These are phyloP conservation scores for Hypocryptadius cinnamomeus DNA, from an alignment of 2,113 vertebrate genomes.

Conservation along the genomic window DNA sequence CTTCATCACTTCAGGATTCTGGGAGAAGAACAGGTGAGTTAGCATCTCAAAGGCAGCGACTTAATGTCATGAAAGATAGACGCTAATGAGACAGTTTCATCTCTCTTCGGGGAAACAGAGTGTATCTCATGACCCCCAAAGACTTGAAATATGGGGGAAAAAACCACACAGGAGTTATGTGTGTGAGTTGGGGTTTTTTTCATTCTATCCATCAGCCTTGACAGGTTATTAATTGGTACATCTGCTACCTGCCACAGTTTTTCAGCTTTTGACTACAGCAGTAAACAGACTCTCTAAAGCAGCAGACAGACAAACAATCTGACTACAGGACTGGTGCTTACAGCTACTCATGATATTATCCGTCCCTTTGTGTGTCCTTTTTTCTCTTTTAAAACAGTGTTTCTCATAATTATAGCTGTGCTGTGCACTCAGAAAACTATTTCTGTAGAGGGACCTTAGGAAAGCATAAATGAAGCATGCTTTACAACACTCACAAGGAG, in stretches of 20 bases:
- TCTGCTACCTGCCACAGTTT: conserved; percentile 65
- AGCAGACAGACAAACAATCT: conserved; percentile 10
- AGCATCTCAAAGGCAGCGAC: not conserved
- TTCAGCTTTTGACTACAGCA: not conserved
- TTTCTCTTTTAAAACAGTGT: not conserved
- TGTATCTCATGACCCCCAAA: conserved; percentile 31
- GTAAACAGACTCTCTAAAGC: conserved; percentile 9
- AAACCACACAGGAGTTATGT: not conserved
- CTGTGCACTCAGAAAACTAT: not conserved
- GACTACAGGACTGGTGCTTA: not conserved
- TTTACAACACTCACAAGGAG: not conserved
- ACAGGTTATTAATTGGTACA: conserved; percentile 75
- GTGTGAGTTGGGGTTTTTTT: not conserved
- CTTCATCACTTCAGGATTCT: conserved; percentile 90
- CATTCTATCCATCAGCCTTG: conserved; percentile 61
- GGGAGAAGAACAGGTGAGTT: conserved; percentile 86
- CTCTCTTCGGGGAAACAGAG: conserved; percentile 31
- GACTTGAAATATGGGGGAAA: not conserved
- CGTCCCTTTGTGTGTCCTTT: not conserved
- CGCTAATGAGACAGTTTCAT: conserved; percentile 57
- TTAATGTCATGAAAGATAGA: conserved; percentile 37
- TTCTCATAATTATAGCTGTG: not conserved
- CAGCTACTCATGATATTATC: not conserved
- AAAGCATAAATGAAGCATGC: not conserved
- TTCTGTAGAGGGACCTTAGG: not conserved